Conservation (phyloP, 2,888 invertebrate species). For the Brachyptera putata region DNA sequence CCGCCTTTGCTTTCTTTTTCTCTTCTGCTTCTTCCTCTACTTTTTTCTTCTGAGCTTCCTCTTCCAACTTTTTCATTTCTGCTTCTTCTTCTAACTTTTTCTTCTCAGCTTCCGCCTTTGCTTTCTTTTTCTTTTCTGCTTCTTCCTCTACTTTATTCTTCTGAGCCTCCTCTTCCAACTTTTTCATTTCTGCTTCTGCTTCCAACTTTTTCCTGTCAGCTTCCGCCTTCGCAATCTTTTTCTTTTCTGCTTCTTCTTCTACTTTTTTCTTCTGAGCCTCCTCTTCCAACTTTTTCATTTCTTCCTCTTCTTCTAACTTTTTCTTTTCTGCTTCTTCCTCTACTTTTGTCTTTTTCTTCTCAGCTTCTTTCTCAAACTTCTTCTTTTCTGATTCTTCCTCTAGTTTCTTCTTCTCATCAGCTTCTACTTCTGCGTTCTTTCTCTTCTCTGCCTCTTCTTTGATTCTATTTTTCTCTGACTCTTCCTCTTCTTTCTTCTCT, state of each 20-base stretch:
- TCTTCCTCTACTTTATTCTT: slow-evolving; percentile 25
- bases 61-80: slow-evolving; percentile 25
- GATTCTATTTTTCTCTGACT: slow-evolving; percentile 31
- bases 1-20: slow-evolving; percentile 29
- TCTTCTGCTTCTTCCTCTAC: slow-evolving; percentile 26
- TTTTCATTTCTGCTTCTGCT: slow-evolving; percentile 21
- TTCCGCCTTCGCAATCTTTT: slow-evolving; percentile 27
- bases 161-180: slow-evolving; percentile 26
- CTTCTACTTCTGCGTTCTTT: slow-evolving; percentile 31
- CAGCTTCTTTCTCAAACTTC: slow-evolving; percentile 31
- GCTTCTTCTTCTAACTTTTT: slow-evolving; percentile 23
- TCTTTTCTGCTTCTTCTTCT: slow-evolving; percentile 21
- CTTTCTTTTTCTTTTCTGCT: slow-evolving; percentile 12
- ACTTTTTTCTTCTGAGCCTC: slow-evolving; percentile 27
- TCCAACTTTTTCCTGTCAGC: slow-evolving; percentile 29
- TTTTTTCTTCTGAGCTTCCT: slow-evolving; percentile 24
- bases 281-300: slow-evolving; percentile 15
- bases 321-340: slow-evolving; percentile 22
- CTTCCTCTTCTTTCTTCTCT: slow-evolving; percentile 30
- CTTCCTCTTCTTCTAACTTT: slow-evolving; percentile 22
- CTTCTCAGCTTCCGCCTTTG: slow-evolving; percentile 24
- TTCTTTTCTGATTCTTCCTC: slow-evolving; percentile 27
- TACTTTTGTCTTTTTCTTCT: slow-evolving; percentile 24
- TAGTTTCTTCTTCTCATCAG: slow-evolving; percentile 23
- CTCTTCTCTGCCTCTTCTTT: slow-evolving; percentile 28